These are phyloP conservation scores for Nomada hirtipes DNA, from an alignment of 2,888 invertebrate species.

Conservation along the genomic window DNA sequence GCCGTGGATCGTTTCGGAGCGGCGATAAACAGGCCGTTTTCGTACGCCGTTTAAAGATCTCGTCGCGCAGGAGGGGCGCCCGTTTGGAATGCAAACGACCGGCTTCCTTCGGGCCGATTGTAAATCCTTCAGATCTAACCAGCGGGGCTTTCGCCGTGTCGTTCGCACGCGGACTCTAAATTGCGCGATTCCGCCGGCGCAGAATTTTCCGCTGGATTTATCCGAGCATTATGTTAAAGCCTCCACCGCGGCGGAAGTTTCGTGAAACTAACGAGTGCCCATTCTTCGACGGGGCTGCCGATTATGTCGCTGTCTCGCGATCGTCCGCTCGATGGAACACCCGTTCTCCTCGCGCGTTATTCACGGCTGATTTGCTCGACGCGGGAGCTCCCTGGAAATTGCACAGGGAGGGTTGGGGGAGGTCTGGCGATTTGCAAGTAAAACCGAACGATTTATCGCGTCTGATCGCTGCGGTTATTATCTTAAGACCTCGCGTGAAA, in stretches of 20 bases:
- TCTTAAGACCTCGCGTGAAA: slow-evolving; percentile 6
- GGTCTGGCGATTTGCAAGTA: slow-evolving; percentile 61
- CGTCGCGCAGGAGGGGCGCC: neutral
- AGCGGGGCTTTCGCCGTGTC: slow-evolving; percentile 31
- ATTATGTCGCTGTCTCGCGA: slow-evolving; percentile 51
- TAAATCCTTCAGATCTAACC: slow-evolving; percentile 53
- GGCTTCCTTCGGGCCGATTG: slow-evolving; percentile 44
- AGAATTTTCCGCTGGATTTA: slow-evolving; percentile 52
- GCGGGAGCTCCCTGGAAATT: slow-evolving; percentile 51
- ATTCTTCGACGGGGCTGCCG: slow-evolving; percentile 48
- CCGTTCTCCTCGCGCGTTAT: slow-evolving; percentile 56
- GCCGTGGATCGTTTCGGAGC: neutral
- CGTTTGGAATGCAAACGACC: slow-evolving; percentile 51
- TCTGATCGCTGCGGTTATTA: slow-evolving; percentile 41
- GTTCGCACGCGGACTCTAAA: slow-evolving; percentile 54
- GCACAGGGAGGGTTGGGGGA: slow-evolving; percentile 16
- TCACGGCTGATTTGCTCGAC: slow-evolving; percentile 62
- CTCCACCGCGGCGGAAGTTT: slow-evolving; percentile 39
- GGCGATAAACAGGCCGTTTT: slow-evolving; percentile 8
- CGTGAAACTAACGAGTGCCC: slow-evolving; percentile 54
- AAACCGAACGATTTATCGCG: slow-evolving; percentile 62
- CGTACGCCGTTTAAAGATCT: slow-evolving; percentile 2
- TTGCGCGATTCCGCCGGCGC: slow-evolving; percentile 41
- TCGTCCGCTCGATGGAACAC: slow-evolving; percentile 47
- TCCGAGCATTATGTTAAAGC: slow-evolving; percentile 49